phyloP scores from a whole-genome alignment of 2,888 invertebrate species.

The Nycteola revayana region DNA sequence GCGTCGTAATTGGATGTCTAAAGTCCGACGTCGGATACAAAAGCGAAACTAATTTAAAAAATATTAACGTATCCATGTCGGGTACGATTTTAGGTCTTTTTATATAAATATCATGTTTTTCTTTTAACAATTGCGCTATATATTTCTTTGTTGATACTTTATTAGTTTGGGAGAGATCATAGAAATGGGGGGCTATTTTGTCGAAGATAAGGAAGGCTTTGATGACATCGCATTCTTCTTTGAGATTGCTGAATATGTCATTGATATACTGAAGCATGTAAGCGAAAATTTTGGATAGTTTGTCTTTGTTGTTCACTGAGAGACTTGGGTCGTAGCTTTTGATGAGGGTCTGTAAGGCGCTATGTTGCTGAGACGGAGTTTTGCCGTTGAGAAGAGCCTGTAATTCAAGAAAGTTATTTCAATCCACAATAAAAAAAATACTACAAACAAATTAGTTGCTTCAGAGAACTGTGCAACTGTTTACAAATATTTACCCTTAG shows the following conservation, averaged over 20 bases:
- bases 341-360: constrained; percentile 90
- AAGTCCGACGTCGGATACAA: constrained; percentile 96
- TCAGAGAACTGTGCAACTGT: too few relatives aligned
- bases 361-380: constrained; percentile 84
- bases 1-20: constrained; percentile 93
- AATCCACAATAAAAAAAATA: too few relatives aligned
- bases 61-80: constrained; percentile 86
- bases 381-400: constrained; percentile 83
- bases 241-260: constrained; percentile 78
- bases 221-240: constrained; percentile 61
- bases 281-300: constrained; percentile 87
- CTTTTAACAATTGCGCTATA: constrained; percentile 86
- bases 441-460: too few relatives aligned
- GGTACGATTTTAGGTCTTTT: constrained; percentile 84
- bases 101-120: constrained; percentile 85
- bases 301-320: constrained; percentile 89
- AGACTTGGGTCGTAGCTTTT: constrained; percentile 94
- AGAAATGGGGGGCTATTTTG: constrained; percentile 80
- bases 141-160: constrained; percentile 85
- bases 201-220: constrained; percentile 83
- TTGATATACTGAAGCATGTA: constrained; percentile 90
- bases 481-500: too few relatives aligned
- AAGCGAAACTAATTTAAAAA: constrained; percentile 90
- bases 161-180: constrained; percentile 87
- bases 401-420: too few relatives aligned